phyloP scores from a whole-genome alignment of 2,888 invertebrate species.

The Lasioglossum malachurum region DNA sequence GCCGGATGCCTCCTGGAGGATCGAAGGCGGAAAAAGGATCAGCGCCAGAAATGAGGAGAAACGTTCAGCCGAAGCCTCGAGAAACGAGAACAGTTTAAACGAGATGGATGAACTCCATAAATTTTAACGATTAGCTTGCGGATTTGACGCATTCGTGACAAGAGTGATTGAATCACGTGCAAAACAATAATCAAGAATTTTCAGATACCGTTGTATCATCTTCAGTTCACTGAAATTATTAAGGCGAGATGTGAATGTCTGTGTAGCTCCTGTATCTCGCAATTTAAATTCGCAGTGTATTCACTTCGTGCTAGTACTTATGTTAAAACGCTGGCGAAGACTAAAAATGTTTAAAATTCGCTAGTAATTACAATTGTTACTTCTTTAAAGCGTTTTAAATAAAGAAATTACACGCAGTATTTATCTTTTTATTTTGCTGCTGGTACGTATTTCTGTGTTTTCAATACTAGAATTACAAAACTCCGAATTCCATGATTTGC shows the following conservation, averaged over 20 bases:
- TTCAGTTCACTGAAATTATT: background rate
- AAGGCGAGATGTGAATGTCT: no score
- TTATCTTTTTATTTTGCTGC: no score
- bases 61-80: background rate
- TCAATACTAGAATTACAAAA: background rate
- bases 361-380: background rate
- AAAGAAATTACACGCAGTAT: background rate
- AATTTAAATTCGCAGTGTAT: background rate
- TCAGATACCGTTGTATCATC: background rate
- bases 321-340: no score
- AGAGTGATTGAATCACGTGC: no score
- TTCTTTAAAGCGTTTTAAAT: background rate
- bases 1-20: slow-evolving; percentile 55
- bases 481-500: no score
- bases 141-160: background rate
- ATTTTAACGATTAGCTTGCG: background rate
- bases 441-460: background rate
- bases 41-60: background rate
- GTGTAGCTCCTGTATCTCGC: background rate
- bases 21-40: slow-evolving; percentile 42
- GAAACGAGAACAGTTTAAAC: background rate
- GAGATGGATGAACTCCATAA: background rate
- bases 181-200: no score
- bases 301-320: no score
- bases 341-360: background rate